phyloP scores from a whole-genome alignment of 2,797 vertebrate genomes.

The Cossypha heuglini region DNA sequence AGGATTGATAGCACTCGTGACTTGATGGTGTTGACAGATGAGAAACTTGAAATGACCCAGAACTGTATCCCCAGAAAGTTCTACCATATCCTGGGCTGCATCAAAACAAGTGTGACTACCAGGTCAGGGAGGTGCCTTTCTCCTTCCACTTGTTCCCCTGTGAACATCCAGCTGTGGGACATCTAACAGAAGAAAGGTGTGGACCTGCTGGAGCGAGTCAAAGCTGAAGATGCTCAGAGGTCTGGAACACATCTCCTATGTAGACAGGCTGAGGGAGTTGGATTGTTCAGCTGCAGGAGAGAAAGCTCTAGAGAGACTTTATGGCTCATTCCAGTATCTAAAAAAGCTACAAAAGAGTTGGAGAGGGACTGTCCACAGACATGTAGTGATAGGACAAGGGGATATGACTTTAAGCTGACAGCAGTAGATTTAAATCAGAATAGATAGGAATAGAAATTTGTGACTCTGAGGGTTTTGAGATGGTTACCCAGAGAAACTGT shows the following conservation, averaged over 20 bases:
- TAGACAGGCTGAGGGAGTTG: not conserved
- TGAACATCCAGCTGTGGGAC: not conserved
- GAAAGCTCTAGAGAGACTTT: not conserved
- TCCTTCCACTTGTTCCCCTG: not conserved
- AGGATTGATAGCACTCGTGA: not conserved
- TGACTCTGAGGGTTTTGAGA: not conserved
- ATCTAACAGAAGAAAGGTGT: not conserved
- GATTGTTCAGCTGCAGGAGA: not conserved
- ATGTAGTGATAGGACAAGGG: not conserved
- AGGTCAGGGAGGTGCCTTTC: not conserved
- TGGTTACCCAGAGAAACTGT: not conserved
- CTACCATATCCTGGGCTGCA: not conserved
- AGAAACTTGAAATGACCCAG: not conserved
- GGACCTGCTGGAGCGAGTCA: not conserved
- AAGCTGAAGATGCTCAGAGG: fast-evolving
- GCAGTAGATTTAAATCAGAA: not conserved
- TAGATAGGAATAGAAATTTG: not conserved
- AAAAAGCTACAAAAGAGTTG: not conserved
- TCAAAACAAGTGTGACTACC: not conserved
- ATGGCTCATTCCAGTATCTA: not conserved
- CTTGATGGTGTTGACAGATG: not conserved
- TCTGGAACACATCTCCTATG: not conserved
- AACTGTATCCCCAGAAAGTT: not conserved
- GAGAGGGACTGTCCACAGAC: not conserved
- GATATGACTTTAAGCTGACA: not conserved